These are phyloP conservation scores for Heterohyrax brucei DNA, from an alignment of 2,797 vertebrate species.

Conservation along the genomic window DNA sequence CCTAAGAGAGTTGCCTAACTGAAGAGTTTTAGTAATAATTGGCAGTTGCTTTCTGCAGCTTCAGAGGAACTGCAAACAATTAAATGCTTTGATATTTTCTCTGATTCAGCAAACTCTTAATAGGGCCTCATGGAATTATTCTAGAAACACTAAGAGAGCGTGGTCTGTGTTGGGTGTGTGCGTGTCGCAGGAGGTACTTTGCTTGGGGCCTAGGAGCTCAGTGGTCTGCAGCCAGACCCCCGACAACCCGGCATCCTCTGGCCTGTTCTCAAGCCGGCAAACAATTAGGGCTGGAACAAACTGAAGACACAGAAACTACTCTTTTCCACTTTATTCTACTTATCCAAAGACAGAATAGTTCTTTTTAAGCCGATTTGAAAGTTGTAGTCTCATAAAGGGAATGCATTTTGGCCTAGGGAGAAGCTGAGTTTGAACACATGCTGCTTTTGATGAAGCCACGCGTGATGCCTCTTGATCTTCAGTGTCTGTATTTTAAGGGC, in stretches of 20 bases:
- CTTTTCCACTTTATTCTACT: conserved; percentile 70
- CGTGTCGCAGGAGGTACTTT: conserved; percentile 58
- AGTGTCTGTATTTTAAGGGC: conserved; percentile 71
- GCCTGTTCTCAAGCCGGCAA: conserved; percentile 23
- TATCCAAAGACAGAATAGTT: conserved; percentile 73
- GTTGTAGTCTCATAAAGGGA: conserved; percentile 76
- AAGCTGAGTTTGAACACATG: conserved; percentile 76
- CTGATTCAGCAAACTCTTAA: conserved; percentile 79
- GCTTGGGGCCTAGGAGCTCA: conserved; percentile 58
- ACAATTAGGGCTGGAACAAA: conserved; percentile 66
- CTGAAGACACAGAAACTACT: conserved; percentile 64
- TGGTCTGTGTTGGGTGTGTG: conserved; percentile 55
- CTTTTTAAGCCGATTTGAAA: conserved; percentile 81
- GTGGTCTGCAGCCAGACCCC: conserved; percentile 63
- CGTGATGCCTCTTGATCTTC: conserved; percentile 74
- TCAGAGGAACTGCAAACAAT: conserved; percentile 86
- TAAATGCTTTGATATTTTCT: conserved; percentile 86
- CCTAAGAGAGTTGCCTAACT: conserved; percentile 20
- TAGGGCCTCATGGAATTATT: conserved; percentile 83
- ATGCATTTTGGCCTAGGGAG: conserved; percentile 64
- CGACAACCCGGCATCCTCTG: neutral
- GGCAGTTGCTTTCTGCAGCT: conserved; percentile 83
- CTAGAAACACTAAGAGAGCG: conserved; percentile 77
- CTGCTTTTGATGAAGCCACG: conserved; percentile 80
- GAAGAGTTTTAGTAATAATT: conserved; percentile 84